Evolutionary conservation across 2,797 vertebrate species (phyloP).

Genomic region (Helostoma temminkii): DNA sequence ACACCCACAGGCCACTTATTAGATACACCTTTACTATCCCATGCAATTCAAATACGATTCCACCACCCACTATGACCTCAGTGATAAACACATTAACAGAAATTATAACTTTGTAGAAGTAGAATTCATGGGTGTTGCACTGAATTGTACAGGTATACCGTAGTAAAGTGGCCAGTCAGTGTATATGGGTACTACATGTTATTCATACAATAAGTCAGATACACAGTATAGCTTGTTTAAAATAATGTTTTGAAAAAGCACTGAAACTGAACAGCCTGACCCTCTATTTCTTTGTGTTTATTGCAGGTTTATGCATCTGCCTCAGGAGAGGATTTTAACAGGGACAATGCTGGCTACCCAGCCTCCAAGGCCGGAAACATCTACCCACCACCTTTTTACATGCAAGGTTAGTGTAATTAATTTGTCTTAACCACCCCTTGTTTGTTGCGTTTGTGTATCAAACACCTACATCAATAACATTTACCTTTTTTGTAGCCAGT

Average conservation of each 20-base stretch:
- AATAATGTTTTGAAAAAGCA: neutral
- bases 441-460: slow-evolving; percentile 30
- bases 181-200: no score
- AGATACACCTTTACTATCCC: no score
- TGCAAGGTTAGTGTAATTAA: slow-evolving; percentile 87
- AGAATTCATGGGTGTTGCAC: no score
- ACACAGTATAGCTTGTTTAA: neutral
- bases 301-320: slow-evolving; percentile 79
- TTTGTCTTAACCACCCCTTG: slow-evolving; percentile 4
- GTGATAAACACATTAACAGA: no score
- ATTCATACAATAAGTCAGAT: neutral
- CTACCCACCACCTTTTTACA: slow-evolving; percentile 91
- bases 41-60: no score
- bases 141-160: no score
- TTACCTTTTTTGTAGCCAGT: slow-evolving; percentile 8
- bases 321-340: slow-evolving; percentile 92
- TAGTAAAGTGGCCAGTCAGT: no score
- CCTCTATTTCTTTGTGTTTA: slow-evolving; percentile 12
- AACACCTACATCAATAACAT: neutral
- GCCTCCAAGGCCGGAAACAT: slow-evolving; percentile 89
- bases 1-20: no score
- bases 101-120: no score
- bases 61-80: no score
- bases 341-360: slow-evolving; percentile 87
- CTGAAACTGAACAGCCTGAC: neutral